phyloP scores from a whole-genome alignment of 2,888 invertebrate genomes.

The Scaptomyza flava region DNA sequence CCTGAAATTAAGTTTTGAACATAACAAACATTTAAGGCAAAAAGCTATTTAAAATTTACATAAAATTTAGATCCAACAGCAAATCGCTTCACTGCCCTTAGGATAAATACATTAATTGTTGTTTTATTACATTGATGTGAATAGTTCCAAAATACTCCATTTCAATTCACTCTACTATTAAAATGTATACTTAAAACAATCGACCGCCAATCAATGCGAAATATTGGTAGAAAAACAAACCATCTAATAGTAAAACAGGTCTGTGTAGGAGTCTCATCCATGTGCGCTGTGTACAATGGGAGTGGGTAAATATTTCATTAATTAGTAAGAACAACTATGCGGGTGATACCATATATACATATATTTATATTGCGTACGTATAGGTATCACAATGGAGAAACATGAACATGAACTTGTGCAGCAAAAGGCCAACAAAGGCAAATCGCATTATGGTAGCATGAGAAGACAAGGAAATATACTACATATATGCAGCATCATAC shows the following conservation, averaged over 20 bases:
- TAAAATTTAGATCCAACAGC: too few species aligned
- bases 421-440: background rate
- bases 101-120: too few species aligned
- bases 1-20: too few species aligned
- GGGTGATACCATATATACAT: slow-evolving; percentile 17
- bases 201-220: slow-evolving; percentile 64
- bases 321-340: slow-evolving; percentile 42
- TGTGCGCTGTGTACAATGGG: background rate
- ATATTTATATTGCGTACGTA: background rate
- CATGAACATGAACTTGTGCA: background rate
- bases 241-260: background rate
- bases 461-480: background rate
- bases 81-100: too few species aligned
- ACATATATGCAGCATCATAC: background rate
- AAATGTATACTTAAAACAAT: slow-evolving; percentile 40
- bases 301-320: slow-evolving; percentile 36
- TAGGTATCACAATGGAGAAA: background rate
- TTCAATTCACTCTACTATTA: background rate
- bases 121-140: too few species aligned
- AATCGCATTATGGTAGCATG: background rate
- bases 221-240: slow-evolving; percentile 26
- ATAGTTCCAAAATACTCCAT: too few species aligned
- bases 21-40: too few species aligned
- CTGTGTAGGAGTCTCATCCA: background rate
- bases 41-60: too few species aligned